phyloP scores from a whole-genome alignment of 2,797 vertebrate genomes.

The Echiichthys vipera region DNA sequence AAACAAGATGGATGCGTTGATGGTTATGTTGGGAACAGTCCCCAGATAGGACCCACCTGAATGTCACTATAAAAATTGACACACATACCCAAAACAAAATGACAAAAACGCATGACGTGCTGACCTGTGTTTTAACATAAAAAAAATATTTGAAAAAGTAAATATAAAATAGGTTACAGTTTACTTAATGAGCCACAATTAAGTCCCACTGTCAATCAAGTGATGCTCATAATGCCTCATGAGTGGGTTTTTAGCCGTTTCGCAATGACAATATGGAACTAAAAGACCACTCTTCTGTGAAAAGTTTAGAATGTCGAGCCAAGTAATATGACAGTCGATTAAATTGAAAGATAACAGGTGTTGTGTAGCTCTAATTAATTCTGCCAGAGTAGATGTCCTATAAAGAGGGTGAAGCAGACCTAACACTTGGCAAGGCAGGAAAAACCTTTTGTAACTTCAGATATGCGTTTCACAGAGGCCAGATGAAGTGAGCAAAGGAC shows the following conservation, averaged over 20 bases:
- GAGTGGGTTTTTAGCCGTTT: conserved; percentile 20
- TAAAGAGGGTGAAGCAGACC: conserved; percentile 19
- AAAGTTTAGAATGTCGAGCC: conserved; percentile 28
- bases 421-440: conserved; percentile 33
- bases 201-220: conserved; percentile 37
- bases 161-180: conserved; percentile 38
- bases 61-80: background rate
- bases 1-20: background rate
- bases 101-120: background rate
- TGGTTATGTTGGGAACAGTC: background rate
- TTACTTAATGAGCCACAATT: conserved; percentile 43
- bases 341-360: conserved; percentile 35
- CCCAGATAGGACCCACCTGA: background rate
- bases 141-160: too few species aligned
- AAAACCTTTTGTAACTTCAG: conserved; percentile 12
- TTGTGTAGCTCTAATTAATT: conserved; percentile 49
- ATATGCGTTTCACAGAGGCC: conserved; percentile 22
- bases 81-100: background rate
- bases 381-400: conserved; percentile 3
- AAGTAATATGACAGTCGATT: conserved; percentile 41
- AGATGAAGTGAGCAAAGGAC: conserved; percentile 22
- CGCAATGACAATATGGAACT: conserved; percentile 13
- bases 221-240: background rate
- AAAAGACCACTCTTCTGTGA: conserved; percentile 4
- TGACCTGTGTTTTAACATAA: background rate